phyloP scores from a whole-genome alignment of 2,888 invertebrate species.

The Gonocerus acuteangulatus region DNA sequence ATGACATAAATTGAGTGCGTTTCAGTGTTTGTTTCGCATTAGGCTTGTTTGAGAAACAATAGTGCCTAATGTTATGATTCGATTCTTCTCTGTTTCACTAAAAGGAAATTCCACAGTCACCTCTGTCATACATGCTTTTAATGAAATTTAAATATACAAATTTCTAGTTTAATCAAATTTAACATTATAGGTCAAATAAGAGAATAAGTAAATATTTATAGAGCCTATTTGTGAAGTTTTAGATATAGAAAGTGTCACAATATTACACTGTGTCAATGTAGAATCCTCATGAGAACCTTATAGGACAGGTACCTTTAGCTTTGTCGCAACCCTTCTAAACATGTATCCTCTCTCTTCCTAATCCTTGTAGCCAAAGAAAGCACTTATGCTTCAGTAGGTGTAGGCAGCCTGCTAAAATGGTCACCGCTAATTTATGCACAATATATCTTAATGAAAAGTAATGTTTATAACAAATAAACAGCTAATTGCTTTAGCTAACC shows the following conservation, averaged over 20 bases:
- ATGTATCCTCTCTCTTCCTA: neutral
- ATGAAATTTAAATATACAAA: neutral
- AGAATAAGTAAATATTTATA: neutral
- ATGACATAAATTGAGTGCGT: too few species aligned
- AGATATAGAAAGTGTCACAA: conserved; percentile 14
- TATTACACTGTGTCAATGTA: neutral
- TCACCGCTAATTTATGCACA: conserved; percentile 17
- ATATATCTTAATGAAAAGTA: neutral
- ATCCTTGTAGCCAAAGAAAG: conserved; percentile 6
- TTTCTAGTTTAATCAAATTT: neutral
- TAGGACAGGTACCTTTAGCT: conserved; percentile 22
- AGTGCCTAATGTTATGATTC: too few species aligned
- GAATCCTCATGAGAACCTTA: conserved; percentile 6
- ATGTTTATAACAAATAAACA: too few species aligned
- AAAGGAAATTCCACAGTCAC: neutral
- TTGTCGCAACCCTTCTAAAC: conserved; percentile 4
- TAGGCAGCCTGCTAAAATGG: conserved; percentile 18
- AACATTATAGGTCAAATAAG: neutral
- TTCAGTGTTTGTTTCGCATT: too few species aligned
- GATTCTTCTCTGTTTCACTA: too few species aligned
- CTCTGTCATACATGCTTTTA: conserved; percentile 2
- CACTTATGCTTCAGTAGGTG: conserved; percentile 12
- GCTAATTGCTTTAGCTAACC: too few species aligned
- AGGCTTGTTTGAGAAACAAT: too few species aligned
- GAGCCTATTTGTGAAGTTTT: too few species aligned